These are phyloP conservation scores for Hyperoplus lanceolatus DNA, from an alignment of 2,797 vertebrate species.

Conservation along the genomic window DNA sequence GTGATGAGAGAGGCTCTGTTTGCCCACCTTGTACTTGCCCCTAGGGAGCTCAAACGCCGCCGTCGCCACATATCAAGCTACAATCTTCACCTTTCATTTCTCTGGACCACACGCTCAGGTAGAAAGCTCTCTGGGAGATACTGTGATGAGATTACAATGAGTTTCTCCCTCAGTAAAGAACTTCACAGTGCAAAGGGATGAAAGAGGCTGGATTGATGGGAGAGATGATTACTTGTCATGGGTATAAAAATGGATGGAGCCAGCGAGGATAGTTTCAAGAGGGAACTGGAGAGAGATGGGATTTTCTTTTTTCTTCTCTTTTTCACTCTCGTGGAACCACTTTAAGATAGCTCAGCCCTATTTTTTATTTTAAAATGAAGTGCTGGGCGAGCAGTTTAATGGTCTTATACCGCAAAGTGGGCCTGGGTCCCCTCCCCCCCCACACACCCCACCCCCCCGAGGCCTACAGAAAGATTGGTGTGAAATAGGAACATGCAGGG, in stretches of 20 bases:
- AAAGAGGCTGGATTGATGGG: slow-evolving; percentile 83
- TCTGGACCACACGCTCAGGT: slow-evolving; percentile 75
- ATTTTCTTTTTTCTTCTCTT: slow-evolving; percentile 58
- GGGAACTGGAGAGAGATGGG: slow-evolving; percentile 75
- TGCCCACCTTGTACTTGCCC: slow-evolving; percentile 70
- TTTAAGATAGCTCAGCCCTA: slow-evolving; percentile 77
- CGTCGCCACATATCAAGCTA: slow-evolving; percentile 70
- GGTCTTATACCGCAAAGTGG: slow-evolving; percentile 70
- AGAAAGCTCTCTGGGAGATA: slow-evolving; percentile 80
- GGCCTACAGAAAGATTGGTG: slow-evolving; percentile 74
- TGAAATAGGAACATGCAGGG: slow-evolving; percentile 77
- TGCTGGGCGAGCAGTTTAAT: slow-evolving; percentile 83
- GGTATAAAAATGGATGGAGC: slow-evolving; percentile 83
- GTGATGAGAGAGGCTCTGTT: slow-evolving; percentile 78
- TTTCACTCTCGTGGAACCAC: slow-evolving; percentile 61
- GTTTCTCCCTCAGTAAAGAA: slow-evolving; percentile 79
- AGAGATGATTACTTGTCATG: slow-evolving; percentile 86
- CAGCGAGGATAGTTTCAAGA: slow-evolving; percentile 66
- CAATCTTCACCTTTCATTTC: slow-evolving; percentile 83
- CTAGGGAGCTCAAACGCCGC: slow-evolving; percentile 56
- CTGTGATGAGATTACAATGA: slow-evolving; percentile 84
- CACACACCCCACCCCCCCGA: slow-evolving; percentile 34
- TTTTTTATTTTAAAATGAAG: slow-evolving; percentile 80
- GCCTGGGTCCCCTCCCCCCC: slow-evolving; percentile 46
- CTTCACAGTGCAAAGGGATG: slow-evolving; percentile 80